Base-by-base conservation (phyloP, 2,888 invertebrate genomes). In the Pammene fasciana region DNA sequence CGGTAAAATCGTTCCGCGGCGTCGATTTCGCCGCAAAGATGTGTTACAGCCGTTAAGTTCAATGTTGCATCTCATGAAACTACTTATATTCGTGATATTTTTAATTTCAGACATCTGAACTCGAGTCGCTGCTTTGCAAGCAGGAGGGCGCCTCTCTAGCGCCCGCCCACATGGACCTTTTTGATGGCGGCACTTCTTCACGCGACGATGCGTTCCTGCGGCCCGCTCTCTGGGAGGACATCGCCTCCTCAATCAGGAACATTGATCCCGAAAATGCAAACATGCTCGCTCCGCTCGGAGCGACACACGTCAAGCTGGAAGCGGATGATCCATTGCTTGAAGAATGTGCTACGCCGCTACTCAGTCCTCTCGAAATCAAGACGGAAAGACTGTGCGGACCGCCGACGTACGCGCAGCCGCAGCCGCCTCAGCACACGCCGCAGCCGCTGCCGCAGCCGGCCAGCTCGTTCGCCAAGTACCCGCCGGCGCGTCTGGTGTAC, bases 171-270 rank as follows among this genome's bases (percentile, higher is more conserved):
- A 88, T 93, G 91, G 89, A 90, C 83, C 88, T 93, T 67, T 93
- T 93, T 83, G 91, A 93, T 73, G 88, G 94, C 50, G 93, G 93
- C 62, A 86, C 93, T 65, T 90, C 91, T 73, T 90, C 94, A 88
- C 84, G 96, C 86, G 97, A 97, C 89, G 97, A 97, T 90, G 96
- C 96, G 65, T 97, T 97, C 90, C 95, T 97, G 77, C 95, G 97
- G 79, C 97, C 97, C 55, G 96, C 97, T 43, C 94, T 97, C 52
- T 97, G 97, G 97, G 97, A 97, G 90, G 97, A 97, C 93, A 97
- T 97, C 85, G 96, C 97, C 75, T 96, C 97, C 86, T 97, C 97
- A 82, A 97, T 97, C 88, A 95, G 97, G 85, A 97, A 97, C 88
- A 95, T 97, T 83, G 97, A 97, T 86, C 97, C 97, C 38, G 97